A percentile compares a stretch with the other conserved stretches of the same genome.
These are phyloP conservation scores for Anas platyrhynchos DNA, from an alignment of 2,113 vertebrate genomes.

Conservation along the genomic window DNA sequence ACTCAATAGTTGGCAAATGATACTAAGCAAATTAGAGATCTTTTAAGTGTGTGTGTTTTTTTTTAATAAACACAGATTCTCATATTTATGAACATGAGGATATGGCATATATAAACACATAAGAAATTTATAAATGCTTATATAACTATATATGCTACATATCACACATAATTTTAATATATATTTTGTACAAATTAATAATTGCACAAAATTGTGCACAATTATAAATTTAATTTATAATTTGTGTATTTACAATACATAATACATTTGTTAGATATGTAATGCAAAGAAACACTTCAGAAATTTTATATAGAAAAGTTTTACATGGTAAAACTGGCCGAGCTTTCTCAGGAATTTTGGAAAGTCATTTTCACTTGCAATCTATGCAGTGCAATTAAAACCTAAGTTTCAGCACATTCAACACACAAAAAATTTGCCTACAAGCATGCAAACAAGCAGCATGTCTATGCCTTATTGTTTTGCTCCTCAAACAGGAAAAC, in stretches of 20 bases:
- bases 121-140: background rate
- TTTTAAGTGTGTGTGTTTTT: background rate
- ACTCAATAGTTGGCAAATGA: background rate
- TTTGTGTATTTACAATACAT: background rate
- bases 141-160: background rate
- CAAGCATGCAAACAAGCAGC: background rate
- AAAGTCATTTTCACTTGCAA: background rate
- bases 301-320: background rate
- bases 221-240: background rate
- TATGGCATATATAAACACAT: background rate
- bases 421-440: background rate
- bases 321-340: background rate
- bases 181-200: background rate
- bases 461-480: background rate
- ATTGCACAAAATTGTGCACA: background rate
- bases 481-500: conserved; percentile 7
- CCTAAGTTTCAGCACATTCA: background rate
- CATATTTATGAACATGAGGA: background rate
- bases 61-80: background rate
- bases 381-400: background rate
- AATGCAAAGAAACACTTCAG: background rate
- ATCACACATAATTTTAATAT: background rate
- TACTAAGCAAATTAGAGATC: background rate
- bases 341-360: background rate
- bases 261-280: background rate